Evolutionary conservation across 1,140 invertebrate species (phyloP).

Genomic region (Anoplophora glabripennis): DNA sequence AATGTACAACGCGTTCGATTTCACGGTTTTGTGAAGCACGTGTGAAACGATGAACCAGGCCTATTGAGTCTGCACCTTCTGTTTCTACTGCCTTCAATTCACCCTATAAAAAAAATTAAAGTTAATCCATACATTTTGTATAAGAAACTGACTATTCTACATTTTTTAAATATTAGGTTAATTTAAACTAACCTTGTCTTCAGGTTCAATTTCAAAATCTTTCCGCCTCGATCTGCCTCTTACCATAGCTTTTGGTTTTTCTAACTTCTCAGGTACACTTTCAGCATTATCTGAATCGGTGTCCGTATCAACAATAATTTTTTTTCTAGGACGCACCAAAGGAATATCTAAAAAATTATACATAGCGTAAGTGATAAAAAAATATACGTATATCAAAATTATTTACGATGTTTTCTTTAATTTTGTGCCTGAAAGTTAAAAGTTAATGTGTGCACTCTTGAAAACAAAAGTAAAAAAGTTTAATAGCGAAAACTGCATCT

Average conservation of each 20-base stretch:
- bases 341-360: no score
- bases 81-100: background rate
- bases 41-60: conserved; percentile 3
- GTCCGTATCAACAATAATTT: conserved; percentile 23
- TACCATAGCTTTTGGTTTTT: conserved; percentile 36
- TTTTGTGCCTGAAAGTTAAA: no score
- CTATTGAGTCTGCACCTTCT: conserved; percentile 7
- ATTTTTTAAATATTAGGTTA: background rate
- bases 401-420: no score
- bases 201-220: background rate
- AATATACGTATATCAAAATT: no score
- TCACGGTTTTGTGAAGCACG: conserved; percentile 28
- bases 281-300: conserved; percentile 32
- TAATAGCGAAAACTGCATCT: no score
- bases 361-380: no score
- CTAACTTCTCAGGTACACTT: conserved; percentile 22
- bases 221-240: conserved; percentile 22
- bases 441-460: no score
- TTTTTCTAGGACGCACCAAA: conserved; percentile 17
- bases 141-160: background rate
- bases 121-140: background rate
- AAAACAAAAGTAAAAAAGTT: no score
- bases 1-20: conserved; percentile 38
- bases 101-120: conserved; percentile 4
- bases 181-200: background rate